Evolutionary conservation across 1,140 invertebrate genomes (phyloP).

Genomic region (Drosophila insularis): DNA sequence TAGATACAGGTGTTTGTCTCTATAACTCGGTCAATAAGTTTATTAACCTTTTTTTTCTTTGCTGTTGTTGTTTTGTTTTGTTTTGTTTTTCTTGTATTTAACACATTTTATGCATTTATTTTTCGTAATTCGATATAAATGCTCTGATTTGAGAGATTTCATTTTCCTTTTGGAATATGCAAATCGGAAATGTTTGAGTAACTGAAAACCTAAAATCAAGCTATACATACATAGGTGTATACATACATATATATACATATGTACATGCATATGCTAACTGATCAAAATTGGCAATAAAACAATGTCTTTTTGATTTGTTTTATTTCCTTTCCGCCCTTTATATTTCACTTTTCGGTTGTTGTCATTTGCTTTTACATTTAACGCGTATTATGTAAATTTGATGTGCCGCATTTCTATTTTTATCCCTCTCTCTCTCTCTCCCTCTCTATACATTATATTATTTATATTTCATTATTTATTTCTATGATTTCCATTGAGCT

Average conservation of each 20-base stretch:
- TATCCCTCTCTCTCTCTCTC: not conserved
- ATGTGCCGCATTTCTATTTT: not conserved
- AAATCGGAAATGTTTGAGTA: slow-evolving; percentile 57
- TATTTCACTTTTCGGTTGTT: not conserved
- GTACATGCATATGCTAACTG: not conserved
- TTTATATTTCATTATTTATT: too few relatives aligned
- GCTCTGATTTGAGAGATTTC: slow-evolving; percentile 41
- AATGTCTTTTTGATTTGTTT: slow-evolving; percentile 32
- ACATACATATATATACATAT: not conserved
- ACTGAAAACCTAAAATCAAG: slow-evolving; percentile 10
- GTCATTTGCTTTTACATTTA: slow-evolving; percentile 10
- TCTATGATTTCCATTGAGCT: not conserved
- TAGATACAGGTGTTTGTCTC: slow-evolving; percentile 33
- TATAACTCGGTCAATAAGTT: slow-evolving; percentile 77
- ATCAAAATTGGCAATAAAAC: slow-evolving; percentile 55
- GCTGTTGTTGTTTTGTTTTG: slow-evolving; percentile 2
- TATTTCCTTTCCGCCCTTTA: slow-evolving; percentile 7
- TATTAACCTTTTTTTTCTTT: slow-evolving; percentile 57
- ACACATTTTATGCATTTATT: slow-evolving; percentile 53
- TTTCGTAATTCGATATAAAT: slow-evolving; percentile 50
- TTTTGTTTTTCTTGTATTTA: slow-evolving; percentile 28
- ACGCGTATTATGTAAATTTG: slow-evolving; percentile 33
- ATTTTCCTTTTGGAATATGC: slow-evolving; percentile 45
- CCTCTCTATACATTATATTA: not conserved
- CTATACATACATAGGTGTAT: too few relatives aligned